A percentile compares a stretch with the other conserved stretches of the same genome.
Evolutionary conservation across 2,888 invertebrate species (phyloP).

Genomic region (Agrenia bidenticulata): DNA sequence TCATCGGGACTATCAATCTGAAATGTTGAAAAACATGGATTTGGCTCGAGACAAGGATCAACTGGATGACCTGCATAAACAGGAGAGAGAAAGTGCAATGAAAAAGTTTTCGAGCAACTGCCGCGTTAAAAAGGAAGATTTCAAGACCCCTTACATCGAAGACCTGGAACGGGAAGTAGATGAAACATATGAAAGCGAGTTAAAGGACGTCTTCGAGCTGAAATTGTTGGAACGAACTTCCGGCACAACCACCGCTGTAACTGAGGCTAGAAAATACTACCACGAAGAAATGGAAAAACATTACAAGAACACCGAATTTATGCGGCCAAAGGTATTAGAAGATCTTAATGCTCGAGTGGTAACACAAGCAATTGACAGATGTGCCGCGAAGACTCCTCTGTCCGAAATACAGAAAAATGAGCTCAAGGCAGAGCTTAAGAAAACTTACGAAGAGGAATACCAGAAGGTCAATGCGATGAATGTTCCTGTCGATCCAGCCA

Average conservation of each 20-base stretch:
- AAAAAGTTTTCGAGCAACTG: constrained; percentile 16
- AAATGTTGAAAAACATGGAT: constrained; percentile 22
- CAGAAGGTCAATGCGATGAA: constrained; percentile 21
- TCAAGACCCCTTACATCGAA: constrained; percentile 8
- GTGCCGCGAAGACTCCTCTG: constrained; percentile 2
- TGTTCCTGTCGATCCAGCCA: constrained; percentile 26
- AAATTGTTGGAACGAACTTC: constrained; percentile 17
- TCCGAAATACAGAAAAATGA: constrained; percentile 21
- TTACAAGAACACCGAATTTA: constrained; percentile 26
- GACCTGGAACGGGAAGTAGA: constrained; percentile 12
- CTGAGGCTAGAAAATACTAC: constrained; percentile 23
- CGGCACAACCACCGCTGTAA: constrained; percentile 14
- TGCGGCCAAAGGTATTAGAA: constrained; percentile 23
- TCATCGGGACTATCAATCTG: constrained; percentile 17
- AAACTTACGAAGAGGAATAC: constrained; percentile 11
- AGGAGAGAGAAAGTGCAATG: not conserved
- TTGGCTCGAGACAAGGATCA: constrained; percentile 9
- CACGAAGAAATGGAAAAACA: constrained; percentile 35
- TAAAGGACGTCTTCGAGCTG: constrained; percentile 19
- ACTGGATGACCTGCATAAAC: constrained; percentile 15
- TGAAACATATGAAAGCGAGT: constrained; percentile 20
- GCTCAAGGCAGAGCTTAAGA: constrained; percentile 1
- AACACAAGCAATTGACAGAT: constrained; percentile 5
- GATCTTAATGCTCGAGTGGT: constrained; percentile 14
- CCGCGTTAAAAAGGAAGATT: constrained; percentile 19